Evolutionary conservation across 2,888 invertebrate genomes (phyloP).

Genomic region (Invenusta paracnida): DNA sequence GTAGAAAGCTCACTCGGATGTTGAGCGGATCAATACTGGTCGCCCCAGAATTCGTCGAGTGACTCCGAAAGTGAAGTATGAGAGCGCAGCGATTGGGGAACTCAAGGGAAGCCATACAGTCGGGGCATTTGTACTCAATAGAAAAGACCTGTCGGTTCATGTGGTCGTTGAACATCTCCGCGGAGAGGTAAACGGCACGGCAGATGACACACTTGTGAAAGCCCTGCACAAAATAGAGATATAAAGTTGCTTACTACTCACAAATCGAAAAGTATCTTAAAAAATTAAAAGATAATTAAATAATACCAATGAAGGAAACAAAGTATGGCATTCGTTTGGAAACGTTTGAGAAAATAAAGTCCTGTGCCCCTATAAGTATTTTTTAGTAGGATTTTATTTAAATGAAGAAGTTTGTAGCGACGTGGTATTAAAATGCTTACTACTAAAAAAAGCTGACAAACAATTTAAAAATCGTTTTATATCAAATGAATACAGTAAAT

Average conservation of each 20-base stretch:
- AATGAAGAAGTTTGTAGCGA: too few species aligned
- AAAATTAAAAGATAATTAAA: too few species aligned
- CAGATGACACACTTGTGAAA: not conserved
- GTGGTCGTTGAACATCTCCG: slow-evolving; percentile 32
- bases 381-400: too few species aligned
- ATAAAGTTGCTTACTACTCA: not conserved
- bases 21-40: not conserved
- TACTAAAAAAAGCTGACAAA: too few species aligned
- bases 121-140: not conserved
- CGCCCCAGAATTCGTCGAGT: not conserved
- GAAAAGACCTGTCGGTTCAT: not conserved
- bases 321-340: too few species aligned
- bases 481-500: too few species aligned
- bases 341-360: too few species aligned
- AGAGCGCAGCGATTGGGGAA: not conserved
- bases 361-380: too few species aligned
- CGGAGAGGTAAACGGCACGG: not conserved
- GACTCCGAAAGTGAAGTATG: not conserved
- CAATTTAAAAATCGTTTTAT: too few species aligned
- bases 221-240: not conserved
- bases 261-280: too few species aligned
- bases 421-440: too few species aligned
- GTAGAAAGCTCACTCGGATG: not conserved
- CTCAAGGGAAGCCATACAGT: not conserved
- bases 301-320: not conserved